These are phyloP conservation scores for Labeo calbasu DNA, from an alignment of 2,797 vertebrate species.

Conservation along the genomic window DNA sequence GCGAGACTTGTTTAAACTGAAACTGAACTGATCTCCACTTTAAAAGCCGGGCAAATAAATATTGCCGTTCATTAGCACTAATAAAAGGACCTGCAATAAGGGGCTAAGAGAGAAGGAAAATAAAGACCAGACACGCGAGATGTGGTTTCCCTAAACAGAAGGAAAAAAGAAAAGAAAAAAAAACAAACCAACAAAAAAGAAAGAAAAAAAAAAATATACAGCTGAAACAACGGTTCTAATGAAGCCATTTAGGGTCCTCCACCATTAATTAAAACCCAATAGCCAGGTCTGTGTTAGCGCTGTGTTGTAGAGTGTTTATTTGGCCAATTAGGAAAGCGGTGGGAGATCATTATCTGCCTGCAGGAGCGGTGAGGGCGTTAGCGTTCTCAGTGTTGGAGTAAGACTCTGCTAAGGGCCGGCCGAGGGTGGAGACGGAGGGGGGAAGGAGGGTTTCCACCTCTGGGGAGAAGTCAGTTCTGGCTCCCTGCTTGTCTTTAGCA, in stretches of 20 bases:
- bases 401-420: constrained; percentile 39
- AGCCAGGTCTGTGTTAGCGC: constrained; percentile 75
- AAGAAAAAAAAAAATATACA: constrained; percentile 72
- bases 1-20: constrained; percentile 43
- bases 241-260: constrained; percentile 81
- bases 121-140: constrained; percentile 70
- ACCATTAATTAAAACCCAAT: constrained; percentile 87
- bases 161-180: constrained; percentile 40
- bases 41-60: constrained; percentile 58
- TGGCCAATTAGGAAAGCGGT: constrained; percentile 98
- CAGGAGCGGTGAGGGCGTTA: constrained; percentile 79
- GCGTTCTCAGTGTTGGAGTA: constrained; percentile 63
- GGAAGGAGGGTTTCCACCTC: constrained; percentile 41
- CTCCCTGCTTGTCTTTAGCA: constrained; percentile 57
- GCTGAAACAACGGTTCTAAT: constrained; percentile 85
- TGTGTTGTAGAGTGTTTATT: constrained; percentile 93
- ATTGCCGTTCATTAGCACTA: constrained; percentile 58
- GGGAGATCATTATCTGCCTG: constrained; percentile 98
- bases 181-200: constrained; percentile 64
- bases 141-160: constrained; percentile 70
- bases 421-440: constrained; percentile 22
- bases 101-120: constrained; percentile 60
- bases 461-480: constrained; percentile 53
- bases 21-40: constrained; percentile 51
- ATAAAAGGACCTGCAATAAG: constrained; percentile 53